Conservation (phyloP, 2,113 vertebrate species). For the Laterallus jamaicensis region DNA sequence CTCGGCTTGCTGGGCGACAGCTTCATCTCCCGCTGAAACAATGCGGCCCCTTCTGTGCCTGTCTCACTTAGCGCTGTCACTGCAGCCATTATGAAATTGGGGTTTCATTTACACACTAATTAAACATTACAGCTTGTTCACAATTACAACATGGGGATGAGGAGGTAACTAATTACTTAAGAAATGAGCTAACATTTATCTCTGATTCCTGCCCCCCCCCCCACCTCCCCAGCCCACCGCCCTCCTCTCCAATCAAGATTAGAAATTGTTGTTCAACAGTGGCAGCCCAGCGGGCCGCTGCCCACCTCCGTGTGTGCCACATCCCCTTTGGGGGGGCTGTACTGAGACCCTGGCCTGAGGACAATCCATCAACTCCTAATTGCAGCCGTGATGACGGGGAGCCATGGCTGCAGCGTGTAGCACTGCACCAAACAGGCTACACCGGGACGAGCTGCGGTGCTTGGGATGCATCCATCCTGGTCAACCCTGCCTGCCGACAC, state of each 20-base stretch:
- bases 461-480: fast-evolving
- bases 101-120: conserved; percentile 91
- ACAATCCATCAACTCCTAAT: conserved; percentile 48
- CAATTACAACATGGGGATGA: conserved; percentile 86
- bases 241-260: conserved; percentile 61
- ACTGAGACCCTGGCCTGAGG: fast-evolving
- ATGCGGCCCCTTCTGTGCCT: conserved; percentile 76
- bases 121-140: conserved; percentile 93
- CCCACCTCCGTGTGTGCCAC: fast-evolving
- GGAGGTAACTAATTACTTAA: conserved; percentile 90
- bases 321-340: neutral
- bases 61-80: conserved; percentile 85
- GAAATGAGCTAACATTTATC: conserved; percentile 89
- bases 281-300: neutral
- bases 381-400: neutral
- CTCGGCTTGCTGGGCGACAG: conserved; percentile 76
- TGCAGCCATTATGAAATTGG: conserved; percentile 83
- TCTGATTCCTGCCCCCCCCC: conserved; percentile 48
- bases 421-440: neutral
- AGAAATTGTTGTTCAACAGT: conserved; percentile 52
- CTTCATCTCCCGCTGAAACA: conserved; percentile 79
- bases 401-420: neutral
- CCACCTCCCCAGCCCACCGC: neutral
- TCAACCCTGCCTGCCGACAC: fast-evolving
- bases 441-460: fast-evolving